phyloP scores from a whole-genome alignment of 2,888 invertebrate genomes.

The Tolmerus cingulatus region DNA sequence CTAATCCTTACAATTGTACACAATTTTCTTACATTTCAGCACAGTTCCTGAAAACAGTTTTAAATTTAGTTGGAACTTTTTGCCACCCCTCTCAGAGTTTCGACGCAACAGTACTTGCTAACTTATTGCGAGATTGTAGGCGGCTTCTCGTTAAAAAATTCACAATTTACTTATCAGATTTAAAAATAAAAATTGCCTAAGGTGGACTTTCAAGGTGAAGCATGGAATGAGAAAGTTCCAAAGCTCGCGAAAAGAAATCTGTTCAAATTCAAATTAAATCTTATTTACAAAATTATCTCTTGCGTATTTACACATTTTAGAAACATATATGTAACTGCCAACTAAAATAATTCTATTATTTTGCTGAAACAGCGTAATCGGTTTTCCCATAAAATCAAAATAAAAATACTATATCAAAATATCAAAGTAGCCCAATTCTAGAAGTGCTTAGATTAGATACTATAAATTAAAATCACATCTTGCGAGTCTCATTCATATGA shows the following conservation, averaged over 20 bases:
- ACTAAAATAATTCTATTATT: background rate
- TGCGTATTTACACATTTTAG: background rate
- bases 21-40: too few relatives aligned
- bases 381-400: background rate
- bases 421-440: background rate
- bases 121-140: background rate
- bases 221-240: background rate
- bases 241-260: background rate
- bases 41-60: too few relatives aligned
- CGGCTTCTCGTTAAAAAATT: background rate
- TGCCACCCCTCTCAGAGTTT: too few relatives aligned
- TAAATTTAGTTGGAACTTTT: too few relatives aligned
- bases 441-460: background rate
- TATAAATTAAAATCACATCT: background rate
- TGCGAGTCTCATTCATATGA: background rate
- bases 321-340: background rate
- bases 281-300: background rate
- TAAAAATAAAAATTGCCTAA: background rate
- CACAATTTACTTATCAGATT: background rate
- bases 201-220: background rate
- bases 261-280: background rate
- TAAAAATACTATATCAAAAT: background rate
- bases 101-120: too few relatives aligned
- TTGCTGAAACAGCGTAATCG: background rate
- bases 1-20: too few relatives aligned